Evolutionary conservation across 1,140 invertebrate species (phyloP).

Genomic region (Sweltsa coloradensis): DNA sequence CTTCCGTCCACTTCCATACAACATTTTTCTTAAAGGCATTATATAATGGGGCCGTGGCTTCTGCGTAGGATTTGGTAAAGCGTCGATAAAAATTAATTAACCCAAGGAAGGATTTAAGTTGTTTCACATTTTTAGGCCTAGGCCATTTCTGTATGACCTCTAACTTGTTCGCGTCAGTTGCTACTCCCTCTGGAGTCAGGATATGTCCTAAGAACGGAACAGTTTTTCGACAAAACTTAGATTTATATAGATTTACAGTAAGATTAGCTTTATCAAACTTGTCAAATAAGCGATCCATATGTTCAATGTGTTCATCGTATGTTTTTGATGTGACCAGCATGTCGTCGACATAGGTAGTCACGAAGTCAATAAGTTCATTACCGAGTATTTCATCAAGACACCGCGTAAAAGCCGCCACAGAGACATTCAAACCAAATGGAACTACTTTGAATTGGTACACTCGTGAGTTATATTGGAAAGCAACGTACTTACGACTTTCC

Average conservation of each 20-base stretch:
- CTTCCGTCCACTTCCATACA: slow-evolving; percentile 6
- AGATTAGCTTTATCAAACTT: slow-evolving; percentile 26
- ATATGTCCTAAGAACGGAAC: slow-evolving; percentile 24
- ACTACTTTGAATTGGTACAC: neutral
- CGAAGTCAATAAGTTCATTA: neutral
- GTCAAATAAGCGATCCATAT: slow-evolving; percentile 13
- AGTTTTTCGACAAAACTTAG: slow-evolving; percentile 9
- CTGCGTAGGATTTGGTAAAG: slow-evolving; percentile 23
- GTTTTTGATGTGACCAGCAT: slow-evolving; percentile 11
- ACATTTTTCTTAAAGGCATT: slow-evolving; percentile 21
- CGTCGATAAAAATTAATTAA: slow-evolving; percentile 29
- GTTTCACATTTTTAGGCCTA: slow-evolving; percentile 22
- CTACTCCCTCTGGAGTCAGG: slow-evolving; percentile 20
- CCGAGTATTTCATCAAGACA: neutral
- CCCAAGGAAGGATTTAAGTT: slow-evolving; percentile 30
- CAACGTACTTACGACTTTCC: slow-evolving; percentile 25
- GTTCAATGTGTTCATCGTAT: slow-evolving; percentile 15
- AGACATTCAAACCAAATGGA: neutral
- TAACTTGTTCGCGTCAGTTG: slow-evolving; percentile 14
- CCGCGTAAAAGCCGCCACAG: neutral
- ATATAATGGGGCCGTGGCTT: slow-evolving; percentile 19
- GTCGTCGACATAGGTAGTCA: slow-evolving; percentile 14
- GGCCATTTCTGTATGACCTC: slow-evolving; percentile 19
- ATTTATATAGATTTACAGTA: slow-evolving; percentile 31
- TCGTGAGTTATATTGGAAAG: neutral